phyloP scores from a whole-genome alignment of 2,888 invertebrate species.

The Dynastes tityus region DNA sequence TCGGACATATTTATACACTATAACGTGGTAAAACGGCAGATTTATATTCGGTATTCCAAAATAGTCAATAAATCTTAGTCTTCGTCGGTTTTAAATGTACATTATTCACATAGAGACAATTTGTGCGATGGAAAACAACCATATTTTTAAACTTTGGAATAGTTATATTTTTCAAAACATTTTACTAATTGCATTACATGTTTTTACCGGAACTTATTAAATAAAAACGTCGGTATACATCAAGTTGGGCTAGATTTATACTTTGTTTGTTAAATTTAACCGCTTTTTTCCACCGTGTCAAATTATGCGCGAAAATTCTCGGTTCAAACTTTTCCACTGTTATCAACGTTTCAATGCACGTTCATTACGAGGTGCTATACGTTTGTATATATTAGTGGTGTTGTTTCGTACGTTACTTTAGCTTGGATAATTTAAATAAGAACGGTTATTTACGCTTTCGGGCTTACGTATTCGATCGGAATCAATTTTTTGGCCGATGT shows the following conservation, averaged over 20 bases:
- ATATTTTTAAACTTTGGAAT: conserved; percentile 47
- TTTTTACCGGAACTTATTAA: conserved; percentile 52
- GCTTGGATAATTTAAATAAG: conserved; percentile 34
- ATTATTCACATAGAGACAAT: conserved; percentile 50
- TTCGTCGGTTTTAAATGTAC: conserved; percentile 48
- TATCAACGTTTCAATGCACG: conserved; percentile 23
- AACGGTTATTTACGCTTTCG: conserved; percentile 7
- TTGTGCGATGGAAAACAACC: conserved; percentile 48
- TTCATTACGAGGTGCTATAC: conserved; percentile 23
- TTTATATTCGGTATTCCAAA: conserved; percentile 42
- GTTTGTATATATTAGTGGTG: neutral
- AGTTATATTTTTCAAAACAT: conserved; percentile 50
- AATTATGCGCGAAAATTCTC: conserved; percentile 42
- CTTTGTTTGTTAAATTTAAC: conserved; percentile 36
- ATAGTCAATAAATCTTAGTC: conserved; percentile 51
- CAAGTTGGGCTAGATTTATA: conserved; percentile 37
- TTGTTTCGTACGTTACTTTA: conserved; percentile 3
- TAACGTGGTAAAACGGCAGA: conserved; percentile 30
- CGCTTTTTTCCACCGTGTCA: conserved; percentile 31
- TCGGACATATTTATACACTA: conserved; percentile 32
- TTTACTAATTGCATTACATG: conserved; percentile 51
- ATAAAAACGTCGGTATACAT: conserved; percentile 45
- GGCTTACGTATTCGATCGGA: conserved; percentile 13
- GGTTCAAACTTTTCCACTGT: conserved; percentile 23
- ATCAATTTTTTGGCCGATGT: conserved; percentile 30